phyloP scores from a whole-genome alignment of 92 coral and sea anemone genomes.

The Galaxea fascicularis region DNA sequence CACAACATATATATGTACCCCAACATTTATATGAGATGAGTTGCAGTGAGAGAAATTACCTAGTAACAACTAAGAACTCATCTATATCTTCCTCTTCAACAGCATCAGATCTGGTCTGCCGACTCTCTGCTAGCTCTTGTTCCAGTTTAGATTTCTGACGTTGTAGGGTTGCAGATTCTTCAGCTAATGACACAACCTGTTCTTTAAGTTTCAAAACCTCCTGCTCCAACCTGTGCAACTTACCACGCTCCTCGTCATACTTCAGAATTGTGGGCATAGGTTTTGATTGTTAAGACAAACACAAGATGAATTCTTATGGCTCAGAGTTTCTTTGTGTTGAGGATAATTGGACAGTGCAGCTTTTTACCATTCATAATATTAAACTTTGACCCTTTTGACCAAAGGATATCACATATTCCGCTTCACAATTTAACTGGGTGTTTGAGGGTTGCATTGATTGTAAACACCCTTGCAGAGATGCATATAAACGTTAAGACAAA shows the following conservation, averaged over 20 bases:
- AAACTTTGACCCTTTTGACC: no score
- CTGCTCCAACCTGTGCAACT: conserved; percentile 76
- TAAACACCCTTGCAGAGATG: no score
- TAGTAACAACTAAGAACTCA: conserved; percentile 77
- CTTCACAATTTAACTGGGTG: no score
- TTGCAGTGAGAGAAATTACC: conserved; percentile 31
- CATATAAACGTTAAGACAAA: no score
- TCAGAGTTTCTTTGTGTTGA: no score
- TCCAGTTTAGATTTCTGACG: conserved; percentile 73
- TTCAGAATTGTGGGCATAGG: conserved; percentile 92
- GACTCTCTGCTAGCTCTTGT: conserved; percentile 56
- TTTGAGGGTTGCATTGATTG: no score
- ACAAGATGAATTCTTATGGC: not conserved
- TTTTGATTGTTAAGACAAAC: conserved; percentile 64
- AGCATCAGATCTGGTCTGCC: conserved; percentile 34
- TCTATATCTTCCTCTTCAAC: conserved; percentile 83
- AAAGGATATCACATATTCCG: no score
- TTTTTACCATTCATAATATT: no score
- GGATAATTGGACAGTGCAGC: no score
- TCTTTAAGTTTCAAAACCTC: conserved; percentile 82
- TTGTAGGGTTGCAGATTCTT: conserved; percentile 85
- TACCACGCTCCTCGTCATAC: conserved; percentile 90
- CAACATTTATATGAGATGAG: not conserved
- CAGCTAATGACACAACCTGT: conserved; percentile 81
- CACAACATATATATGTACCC: no score